These are phyloP conservation scores for Eupsittula cactorum DNA, from an alignment of 2,113 vertebrate genomes.

Conservation along the genomic window DNA sequence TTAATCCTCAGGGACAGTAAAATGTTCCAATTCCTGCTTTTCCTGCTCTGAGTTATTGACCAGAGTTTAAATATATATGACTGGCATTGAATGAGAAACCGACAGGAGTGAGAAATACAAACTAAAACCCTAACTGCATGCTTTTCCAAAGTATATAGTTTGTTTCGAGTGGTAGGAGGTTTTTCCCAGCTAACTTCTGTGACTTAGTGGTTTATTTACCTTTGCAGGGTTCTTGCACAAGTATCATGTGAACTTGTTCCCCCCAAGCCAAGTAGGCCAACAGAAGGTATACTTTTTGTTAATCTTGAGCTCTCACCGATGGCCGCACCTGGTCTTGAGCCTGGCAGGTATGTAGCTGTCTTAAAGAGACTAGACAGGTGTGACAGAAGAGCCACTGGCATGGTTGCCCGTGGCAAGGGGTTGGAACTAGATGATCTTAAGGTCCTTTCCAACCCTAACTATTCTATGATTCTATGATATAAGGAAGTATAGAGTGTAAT, in stretches of 20 bases:
- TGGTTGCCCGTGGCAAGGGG: neutral
- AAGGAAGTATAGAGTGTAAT: neutral
- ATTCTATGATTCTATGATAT: neutral
- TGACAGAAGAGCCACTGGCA: neutral
- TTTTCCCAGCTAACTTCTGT: fast-evolving
- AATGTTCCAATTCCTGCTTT: neutral
- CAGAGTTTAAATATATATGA: fast-evolving
- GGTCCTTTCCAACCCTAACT: neutral
- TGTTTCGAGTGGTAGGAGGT: fast-evolving
- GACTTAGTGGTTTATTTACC: neutral
- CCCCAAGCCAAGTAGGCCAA: slow-evolving; percentile 91
- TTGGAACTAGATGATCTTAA: neutral
- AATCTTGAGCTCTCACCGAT: slow-evolving; percentile 94
- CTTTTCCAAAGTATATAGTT: neutral
- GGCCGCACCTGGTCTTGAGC: slow-evolving; percentile 93
- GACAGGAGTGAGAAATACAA: neutral
- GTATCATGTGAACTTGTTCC: slow-evolving; percentile 93
- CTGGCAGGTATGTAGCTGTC: slow-evolving; percentile 82
- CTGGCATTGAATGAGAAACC: neutral
- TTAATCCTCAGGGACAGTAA: neutral
- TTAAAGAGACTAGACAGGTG: neutral
- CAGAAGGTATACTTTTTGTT: slow-evolving; percentile 93
- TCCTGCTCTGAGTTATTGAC: neutral
- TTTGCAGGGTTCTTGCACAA: slow-evolving; percentile 90
- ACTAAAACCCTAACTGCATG: neutral